Conservation (phyloP, 2,113 vertebrate species). For the Terrapene triunguis region DNA sequence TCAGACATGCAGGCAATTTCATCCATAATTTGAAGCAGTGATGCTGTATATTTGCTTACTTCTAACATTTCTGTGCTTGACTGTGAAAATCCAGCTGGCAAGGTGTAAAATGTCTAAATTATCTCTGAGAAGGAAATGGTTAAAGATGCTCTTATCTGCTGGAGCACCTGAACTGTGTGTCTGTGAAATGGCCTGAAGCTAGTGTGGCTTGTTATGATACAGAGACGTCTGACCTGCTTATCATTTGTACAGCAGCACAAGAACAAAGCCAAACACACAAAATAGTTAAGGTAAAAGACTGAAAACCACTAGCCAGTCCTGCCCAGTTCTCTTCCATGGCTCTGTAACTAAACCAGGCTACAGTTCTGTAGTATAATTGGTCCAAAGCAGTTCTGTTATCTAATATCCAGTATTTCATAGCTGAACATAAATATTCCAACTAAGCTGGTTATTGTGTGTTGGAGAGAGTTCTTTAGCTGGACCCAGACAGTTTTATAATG, state of each 20-base stretch:
- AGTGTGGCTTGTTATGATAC: background rate
- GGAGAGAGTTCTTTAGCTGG: background rate
- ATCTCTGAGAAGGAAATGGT: constrained; percentile 32
- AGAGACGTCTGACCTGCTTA: background rate
- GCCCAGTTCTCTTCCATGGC: constrained; percentile 8
- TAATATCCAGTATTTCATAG: constrained; percentile 19
- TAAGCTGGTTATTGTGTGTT: constrained; percentile 6
- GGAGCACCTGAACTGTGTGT: background rate
- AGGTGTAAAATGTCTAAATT: background rate
- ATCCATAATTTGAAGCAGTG: background rate
- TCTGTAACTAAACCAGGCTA: constrained; percentile 48
- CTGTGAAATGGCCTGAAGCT: constrained; percentile 30
- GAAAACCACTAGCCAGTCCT: background rate
- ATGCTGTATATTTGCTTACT: background rate
- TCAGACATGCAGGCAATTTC: background rate
- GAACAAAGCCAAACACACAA: constrained; percentile 29
- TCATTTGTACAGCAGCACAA: background rate
- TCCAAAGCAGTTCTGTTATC: background rate
- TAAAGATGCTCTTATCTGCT: constrained; percentile 12
- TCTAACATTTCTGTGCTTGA: background rate
- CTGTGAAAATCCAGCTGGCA: background rate
- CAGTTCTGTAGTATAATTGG: constrained; percentile 13
- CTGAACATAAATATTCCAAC: background rate
- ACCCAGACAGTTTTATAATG: background rate
- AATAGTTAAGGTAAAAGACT: constrained; percentile 50